Evolutionary conservation across 2,797 vertebrate species (phyloP), one percentile per base, ranked within the genome.

Genomic region (Sphenopsis melanotis): DNA sequence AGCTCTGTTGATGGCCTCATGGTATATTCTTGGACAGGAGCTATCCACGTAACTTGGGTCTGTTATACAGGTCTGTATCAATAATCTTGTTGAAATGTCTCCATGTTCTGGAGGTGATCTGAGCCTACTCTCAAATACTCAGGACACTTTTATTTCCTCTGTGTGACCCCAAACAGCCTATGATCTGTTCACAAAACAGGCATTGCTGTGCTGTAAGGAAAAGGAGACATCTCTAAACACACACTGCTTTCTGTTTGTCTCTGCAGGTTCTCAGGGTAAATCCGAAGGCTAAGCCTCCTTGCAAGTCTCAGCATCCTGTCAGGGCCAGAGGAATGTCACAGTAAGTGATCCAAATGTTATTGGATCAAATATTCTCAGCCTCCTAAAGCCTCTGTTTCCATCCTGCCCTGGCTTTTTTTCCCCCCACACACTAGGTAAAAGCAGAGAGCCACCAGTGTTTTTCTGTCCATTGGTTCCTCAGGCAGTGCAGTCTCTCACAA

Each of bases 251-350:
- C 23, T 53, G 64, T 83, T 82, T 92, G 47, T 95, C 89, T 94
- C 60, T 84, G 10, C 85, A 97, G 96, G 93, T 97, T 80, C 69
- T 68, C 20, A 91, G 34, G 7, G 12, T 83, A 94, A 80, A 90
- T 88, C 93, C 15, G 1, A 95, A 84, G 64, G 72, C 80, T 85
- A 60, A n/a, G 44, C 44, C 87, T 96, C 66, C 75, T 44, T 81
- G 59, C 71, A 81, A 77, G 32, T 83, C 52, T 89, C 91, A 78
- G 69, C 95, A 60, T 79, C 91, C 91, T 90, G 56, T 79, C 46
- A 56, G 78, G 83, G 70, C 55, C 79, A 94, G 68, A 95, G 91
- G 93, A 96, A 98, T 96, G 94, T 94, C 96, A 97, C 87, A 82
- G 95, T 97, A 96, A 97, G 96, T 97, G 46, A 41, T 61, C 60